Evolutionary conservation across 1,140 invertebrate genomes (phyloP).

Genomic region (Anthonomus grandis): DNA sequence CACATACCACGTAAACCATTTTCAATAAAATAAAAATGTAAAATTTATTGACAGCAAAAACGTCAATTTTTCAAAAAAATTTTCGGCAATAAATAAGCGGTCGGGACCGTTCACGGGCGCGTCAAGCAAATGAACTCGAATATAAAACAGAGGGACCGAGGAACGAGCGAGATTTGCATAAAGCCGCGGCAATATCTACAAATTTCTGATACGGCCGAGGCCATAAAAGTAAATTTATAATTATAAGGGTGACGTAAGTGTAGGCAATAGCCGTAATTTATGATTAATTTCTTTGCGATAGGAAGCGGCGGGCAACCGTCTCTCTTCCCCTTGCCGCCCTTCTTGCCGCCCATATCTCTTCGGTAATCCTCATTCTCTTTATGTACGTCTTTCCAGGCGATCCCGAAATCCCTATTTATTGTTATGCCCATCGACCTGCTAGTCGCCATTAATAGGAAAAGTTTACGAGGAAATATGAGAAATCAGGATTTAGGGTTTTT

Average conservation of each 20-base stretch:
- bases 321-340: constrained; percentile 1
- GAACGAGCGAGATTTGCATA: constrained; percentile 34
- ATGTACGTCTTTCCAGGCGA: constrained; percentile 22
- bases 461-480: constrained; percentile 14
- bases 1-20: no score
- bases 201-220: constrained; percentile 39
- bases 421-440: constrained; percentile 18
- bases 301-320: constrained; percentile 21
- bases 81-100: constrained; percentile 23
- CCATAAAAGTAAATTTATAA: constrained; percentile 42
- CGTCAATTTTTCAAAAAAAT: constrained; percentile 25
- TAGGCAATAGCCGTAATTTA: constrained; percentile 39
- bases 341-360: constrained; percentile 11
- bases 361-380: constrained; percentile 23
- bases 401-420: constrained; percentile 25
- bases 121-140: constrained; percentile 32
- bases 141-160: constrained; percentile 30
- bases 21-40: no score
- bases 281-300: constrained; percentile 40
- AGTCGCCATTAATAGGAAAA: constrained; percentile 18
- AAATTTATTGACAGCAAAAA: constrained; percentile 21
- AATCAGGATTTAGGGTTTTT: no score
- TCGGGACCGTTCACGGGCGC: constrained; percentile 25
- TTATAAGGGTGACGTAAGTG: constrained; percentile 41
- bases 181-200: constrained; percentile 32